These are phyloP conservation scores for Speoplatyrhinus poulsoni DNA, from an alignment of 2,113 vertebrate species.

Conservation along the genomic window DNA sequence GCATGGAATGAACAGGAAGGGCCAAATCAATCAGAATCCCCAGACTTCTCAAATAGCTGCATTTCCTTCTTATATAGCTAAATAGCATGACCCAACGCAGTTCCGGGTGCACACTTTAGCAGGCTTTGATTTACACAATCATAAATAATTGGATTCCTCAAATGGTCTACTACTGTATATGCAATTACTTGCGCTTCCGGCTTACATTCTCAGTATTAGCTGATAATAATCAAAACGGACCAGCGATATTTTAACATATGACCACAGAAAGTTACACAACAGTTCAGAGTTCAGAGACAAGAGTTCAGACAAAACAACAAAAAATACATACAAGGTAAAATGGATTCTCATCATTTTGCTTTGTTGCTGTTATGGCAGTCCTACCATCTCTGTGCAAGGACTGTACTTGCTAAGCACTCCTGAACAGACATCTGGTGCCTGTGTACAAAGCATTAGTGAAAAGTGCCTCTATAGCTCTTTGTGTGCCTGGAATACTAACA, in stretches of 20 bases:
- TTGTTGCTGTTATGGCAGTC: slow-evolving; percentile 18
- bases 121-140: not conserved
- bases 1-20: slow-evolving; percentile 34
- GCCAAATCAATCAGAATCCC: slow-evolving; percentile 3
- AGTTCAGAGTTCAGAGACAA: not conserved
- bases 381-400: slow-evolving; percentile 13
- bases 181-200: too few species aligned
- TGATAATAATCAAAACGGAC: too few species aligned
- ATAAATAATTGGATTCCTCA: too few species aligned
- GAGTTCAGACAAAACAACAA: not conserved
- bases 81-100: not conserved
- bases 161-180: too few species aligned
- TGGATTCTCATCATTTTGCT: not conserved
- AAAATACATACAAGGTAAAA: not conserved
- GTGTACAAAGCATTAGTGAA: slow-evolving; percentile 57
- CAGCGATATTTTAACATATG: not conserved
- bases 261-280: not conserved
- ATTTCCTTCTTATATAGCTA: slow-evolving; percentile 8
- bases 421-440: slow-evolving; percentile 42
- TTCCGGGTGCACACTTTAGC: too few species aligned
- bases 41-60: slow-evolving; percentile 19
- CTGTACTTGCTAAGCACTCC: slow-evolving; percentile 26
- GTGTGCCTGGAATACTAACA: slow-evolving; percentile 71
- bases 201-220: too few species aligned
- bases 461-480: slow-evolving; percentile 56